Evolutionary conservation across 2,888 invertebrate species (phyloP), one percentile per base, ranked within the genome.

Genomic region (Brenthis hecate): DNA sequence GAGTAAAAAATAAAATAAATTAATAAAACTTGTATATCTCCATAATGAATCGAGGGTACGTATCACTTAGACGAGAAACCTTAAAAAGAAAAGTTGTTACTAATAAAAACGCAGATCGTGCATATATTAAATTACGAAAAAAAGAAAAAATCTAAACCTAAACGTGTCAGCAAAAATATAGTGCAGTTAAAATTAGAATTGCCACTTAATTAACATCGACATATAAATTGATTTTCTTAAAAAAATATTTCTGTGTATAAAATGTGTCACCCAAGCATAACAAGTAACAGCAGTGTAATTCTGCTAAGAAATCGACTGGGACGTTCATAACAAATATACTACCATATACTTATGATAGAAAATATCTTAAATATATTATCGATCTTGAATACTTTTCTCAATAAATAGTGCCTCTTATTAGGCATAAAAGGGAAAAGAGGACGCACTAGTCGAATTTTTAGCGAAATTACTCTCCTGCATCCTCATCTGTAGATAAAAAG

Each of bases 211-310:
- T 91, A 91, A 90, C 85, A 88, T 88, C 85, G 82, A 89, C 89
- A 89, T 88, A 91, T 89, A 90, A 86, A 88, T 85, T 86, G 87
- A 84, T 85, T 72, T 82, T 88, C 84, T 88, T 91, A 91, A 91
- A 91, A 92, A 92, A 92, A 92, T 91, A 91, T 89, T 89, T 90
- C 87, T 91, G 89, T 90, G 84, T 91, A 90, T 92, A 92, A 91
- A 92, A 91, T 89, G 91, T 89, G 88, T 90, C 84, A 89, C 84
- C 80, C 83, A 87, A 88, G 89, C 85, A 85, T 89, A 92, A 92
- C 91, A 90, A 88, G 82, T 77, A 79, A 81, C 80, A 79, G 79
- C 77, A 77, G 78, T 74, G 77, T 77, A 80, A 84, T 81, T 83
- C 80, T 77, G 84, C 81, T 82, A 80, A 83, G 84, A 80, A 76